Evolutionary conservation across 2,888 invertebrate species (phyloP), one percentile per base, ranked within the genome.

Genomic region (Sturmia bella): DNA sequence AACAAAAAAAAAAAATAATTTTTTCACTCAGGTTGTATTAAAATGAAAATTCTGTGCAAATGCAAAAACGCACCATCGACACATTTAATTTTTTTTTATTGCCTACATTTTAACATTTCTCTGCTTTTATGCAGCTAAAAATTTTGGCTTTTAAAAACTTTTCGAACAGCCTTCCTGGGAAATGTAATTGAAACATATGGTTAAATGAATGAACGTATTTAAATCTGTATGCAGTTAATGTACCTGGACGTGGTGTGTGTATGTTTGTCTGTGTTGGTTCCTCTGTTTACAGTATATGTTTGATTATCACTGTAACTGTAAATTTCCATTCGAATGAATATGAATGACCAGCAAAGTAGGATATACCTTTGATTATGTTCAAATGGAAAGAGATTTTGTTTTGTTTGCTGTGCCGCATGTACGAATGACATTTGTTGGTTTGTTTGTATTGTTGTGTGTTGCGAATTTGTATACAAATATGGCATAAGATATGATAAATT

Each of bases 221-320:
- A 59, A 17, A 24, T 63, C 17, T 21, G 9, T 17, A 21, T 27
- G 3, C 15, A 54, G 32, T 32, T 32, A 50, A 41, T 61, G 13
- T 27, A 24, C 43, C 17, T 21, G 9, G 12, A 21, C 12, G 3
- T 5, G 32, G 4, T 15, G 13, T 45, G 9, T 37, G 19, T 43
- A 15, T 56, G 11, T 3, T 37, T 41, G n/a, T 50, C 1, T 66
- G 27, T 24, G 7, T 39, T 45, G 13, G 12, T 52, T 17, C 41
- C 19, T 69, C 27, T 68, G 48, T 9, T 11, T n/a, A 61, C 15
- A 48, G 19, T 37, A 70, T 50, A 72, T 66, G 24, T 73, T 63
- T 72, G 81, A 82, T 82, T 82, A 78, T 82, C 78, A 78, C 70
- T 82, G 82, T 78, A 78, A 78, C 82, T 82, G 82, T 78, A 75